Evolutionary conservation across 1,140 invertebrate species (phyloP).

Genomic region (Penaeus indicus): DNA sequence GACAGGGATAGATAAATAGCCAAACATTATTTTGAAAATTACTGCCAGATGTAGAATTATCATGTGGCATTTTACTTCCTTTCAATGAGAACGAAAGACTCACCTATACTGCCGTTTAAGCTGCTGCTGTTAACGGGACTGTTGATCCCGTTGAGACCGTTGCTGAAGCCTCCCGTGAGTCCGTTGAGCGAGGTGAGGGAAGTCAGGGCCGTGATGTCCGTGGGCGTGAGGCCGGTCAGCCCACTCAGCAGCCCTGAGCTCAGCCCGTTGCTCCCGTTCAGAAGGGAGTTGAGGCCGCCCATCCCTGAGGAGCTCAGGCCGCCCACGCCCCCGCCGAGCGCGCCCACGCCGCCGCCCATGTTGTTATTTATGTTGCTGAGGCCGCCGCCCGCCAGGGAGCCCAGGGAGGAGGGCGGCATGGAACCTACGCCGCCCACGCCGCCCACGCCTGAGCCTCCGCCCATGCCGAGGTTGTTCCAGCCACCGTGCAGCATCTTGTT

Average conservation of each 20-base stretch:
- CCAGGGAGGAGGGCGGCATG: conserved; percentile 6
- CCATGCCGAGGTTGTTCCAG: conserved; percentile 29
- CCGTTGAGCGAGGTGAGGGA: conserved; percentile 42
- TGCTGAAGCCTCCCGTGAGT: conserved; percentile 53
- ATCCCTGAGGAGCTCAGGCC: conserved; percentile 12
- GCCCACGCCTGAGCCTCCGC: background rate
- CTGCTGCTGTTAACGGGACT: conserved; percentile 54
- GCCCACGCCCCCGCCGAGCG: background rate
- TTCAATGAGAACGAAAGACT: background rate
- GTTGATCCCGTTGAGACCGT: conserved; percentile 44
- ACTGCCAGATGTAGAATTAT: too few species aligned
- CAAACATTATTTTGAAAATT: too few species aligned
- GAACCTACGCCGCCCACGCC: conserved; percentile 33
- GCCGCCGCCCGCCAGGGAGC: conserved; percentile 1
- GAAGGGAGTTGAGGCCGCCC: background rate
- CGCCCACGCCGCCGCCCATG: conserved; percentile 19
- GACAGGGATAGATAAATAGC: too few species aligned
- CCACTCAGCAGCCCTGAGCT: conserved; percentile 29
- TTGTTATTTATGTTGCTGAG: background rate
- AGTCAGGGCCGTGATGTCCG: conserved; percentile 3
- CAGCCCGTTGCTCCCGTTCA: background rate
- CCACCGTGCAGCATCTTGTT: conserved; percentile 49
- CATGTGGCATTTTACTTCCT: too few species aligned
- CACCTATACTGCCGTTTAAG: conserved; percentile 58
- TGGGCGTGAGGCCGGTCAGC: conserved; percentile 46